Percentiles rank a stretch among this genome's conserved stretches.
These are phyloP conservation scores for Morone chrysops DNA, from an alignment of 2,113 vertebrate genomes.

Conservation along the genomic window DNA sequence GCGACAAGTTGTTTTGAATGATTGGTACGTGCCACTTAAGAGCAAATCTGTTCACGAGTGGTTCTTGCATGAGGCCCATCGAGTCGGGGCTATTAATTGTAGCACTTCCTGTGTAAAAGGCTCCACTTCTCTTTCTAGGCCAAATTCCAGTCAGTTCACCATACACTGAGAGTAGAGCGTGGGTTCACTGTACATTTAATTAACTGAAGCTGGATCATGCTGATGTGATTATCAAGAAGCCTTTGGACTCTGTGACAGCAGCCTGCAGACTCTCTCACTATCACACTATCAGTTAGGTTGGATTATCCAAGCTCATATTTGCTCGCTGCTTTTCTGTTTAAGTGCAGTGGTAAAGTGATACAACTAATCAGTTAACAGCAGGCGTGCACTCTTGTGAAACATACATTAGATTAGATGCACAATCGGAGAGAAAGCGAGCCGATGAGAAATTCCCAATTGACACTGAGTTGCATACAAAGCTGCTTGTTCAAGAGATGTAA, in stretches of 20 bases:
- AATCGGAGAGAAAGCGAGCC: neutral
- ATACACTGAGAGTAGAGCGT: neutral
- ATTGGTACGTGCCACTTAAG: neutral
- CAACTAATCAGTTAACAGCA: slow-evolving; percentile 19
- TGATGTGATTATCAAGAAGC: slow-evolving; percentile 46
- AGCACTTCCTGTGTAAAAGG: slow-evolving; percentile 9
- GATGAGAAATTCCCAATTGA: neutral
- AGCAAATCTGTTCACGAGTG: neutral
- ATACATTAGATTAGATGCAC: neutral
- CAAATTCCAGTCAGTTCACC: slow-evolving; percentile 27
- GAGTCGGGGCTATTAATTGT: neutral
- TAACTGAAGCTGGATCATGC: slow-evolving; percentile 25
- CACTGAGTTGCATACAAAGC: neutral
- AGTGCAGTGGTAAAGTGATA: slow-evolving; percentile 52
- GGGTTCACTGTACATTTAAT: slow-evolving; percentile 44
- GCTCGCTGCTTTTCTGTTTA: slow-evolving; percentile 2
- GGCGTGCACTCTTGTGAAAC: neutral
- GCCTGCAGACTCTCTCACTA: slow-evolving; percentile 14
- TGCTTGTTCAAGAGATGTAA: neutral
- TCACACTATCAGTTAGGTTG: neutral
- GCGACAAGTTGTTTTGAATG: neutral
- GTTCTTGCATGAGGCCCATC: neutral
- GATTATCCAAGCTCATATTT: slow-evolving; percentile 19
- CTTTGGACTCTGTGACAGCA: slow-evolving; percentile 44
- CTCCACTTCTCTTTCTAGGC: neutral